Evolutionary conservation across 2,797 vertebrate species (phyloP), one percentile per base, ranked within the genome.

Genomic region (Setipinna tenuifilis): DNA sequence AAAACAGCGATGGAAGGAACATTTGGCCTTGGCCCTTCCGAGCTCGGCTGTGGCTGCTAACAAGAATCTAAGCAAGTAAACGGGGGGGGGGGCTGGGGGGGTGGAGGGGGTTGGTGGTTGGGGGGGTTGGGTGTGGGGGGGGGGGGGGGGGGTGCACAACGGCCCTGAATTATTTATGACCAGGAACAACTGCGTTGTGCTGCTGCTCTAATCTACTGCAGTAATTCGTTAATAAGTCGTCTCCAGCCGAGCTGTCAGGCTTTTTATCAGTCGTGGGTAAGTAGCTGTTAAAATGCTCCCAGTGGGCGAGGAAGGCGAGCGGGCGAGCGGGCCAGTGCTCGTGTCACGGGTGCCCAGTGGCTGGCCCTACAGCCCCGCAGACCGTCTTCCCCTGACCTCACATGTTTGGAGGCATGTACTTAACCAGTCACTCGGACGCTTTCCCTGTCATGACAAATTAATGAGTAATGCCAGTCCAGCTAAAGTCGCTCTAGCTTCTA

Each of bases 391-490:
- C 85, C 86, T 88, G 87, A 91, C 88, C 89, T 88, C 78, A 83
- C 78, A 86, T 90, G 87, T 93, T 92, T 91, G 68, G 81, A 92
- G 87, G 88, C 82, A 83, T 75, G 71, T 85, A 85, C 85, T 90
- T 91, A 92, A 93, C 81, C 57, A 85, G 85, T 89, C 88, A 89
- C 82, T 84, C 44, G 75, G 82, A 85, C 88, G 83, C n/a, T 80
- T 44, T 85, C 83, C 54, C 83, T 75, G 89, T 86, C 88, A 86
- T 65, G 87, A 87, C 87, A 90, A 88, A 92, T 88, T 89, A 91
- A 90, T 88, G 86, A 87, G 87, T 75, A 83, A 87, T 86, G 86
- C 83, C 68, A 83, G 88, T 90, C 87, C 83, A 75, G 81, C 21
- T 62, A 85, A 83, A 23, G 58, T 41, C 68, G 17, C 31, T 75